Percentiles rank a stretch among this genome's conserved stretches.
These are phyloP conservation scores for Cisticola juncidis DNA, from an alignment of 2,113 vertebrate genomes.

Conservation along the genomic window DNA sequence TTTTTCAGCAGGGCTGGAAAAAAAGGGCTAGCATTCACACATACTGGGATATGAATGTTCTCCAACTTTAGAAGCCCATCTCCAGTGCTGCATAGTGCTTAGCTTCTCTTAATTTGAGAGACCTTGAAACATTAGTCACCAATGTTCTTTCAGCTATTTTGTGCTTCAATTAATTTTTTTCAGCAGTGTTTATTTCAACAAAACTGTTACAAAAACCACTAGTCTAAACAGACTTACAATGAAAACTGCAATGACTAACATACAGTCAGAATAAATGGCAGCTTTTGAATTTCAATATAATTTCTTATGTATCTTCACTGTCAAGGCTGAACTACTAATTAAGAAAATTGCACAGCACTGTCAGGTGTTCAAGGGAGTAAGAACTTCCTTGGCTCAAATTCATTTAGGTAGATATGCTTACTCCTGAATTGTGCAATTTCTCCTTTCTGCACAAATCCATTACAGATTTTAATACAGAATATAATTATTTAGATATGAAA, in stretches of 20 bases:
- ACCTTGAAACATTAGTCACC: background rate
- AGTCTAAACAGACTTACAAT: conserved; percentile 11
- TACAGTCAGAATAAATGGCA: conserved; percentile 29
- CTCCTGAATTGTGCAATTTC: background rate
- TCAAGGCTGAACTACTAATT: conserved; percentile 65
- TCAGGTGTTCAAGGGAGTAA: conserved; percentile 22
- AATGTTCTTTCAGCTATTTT: conserved; percentile 22
- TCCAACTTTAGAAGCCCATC: background rate
- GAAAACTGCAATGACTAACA: background rate
- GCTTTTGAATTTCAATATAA: conserved; percentile 46
- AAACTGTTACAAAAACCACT: background rate
- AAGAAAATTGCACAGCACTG: conserved; percentile 43
- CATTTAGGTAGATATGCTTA: background rate
- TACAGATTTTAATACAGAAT: background rate
- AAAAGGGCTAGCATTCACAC: background rate
- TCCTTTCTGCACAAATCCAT: background rate
- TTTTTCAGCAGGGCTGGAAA: background rate
- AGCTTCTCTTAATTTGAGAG: background rate
- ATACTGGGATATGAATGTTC: background rate
- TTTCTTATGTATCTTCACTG: conserved; percentile 48
- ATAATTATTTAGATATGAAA: background rate
- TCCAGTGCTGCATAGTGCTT: background rate
- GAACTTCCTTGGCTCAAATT: conserved; percentile 7
- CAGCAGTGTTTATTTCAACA: conserved; percentile 22
- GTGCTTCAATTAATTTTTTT: conserved; percentile 4